Base-by-base conservation (phyloP, 2,113 vertebrate species). In the Chloebia gouldiae region DNA sequence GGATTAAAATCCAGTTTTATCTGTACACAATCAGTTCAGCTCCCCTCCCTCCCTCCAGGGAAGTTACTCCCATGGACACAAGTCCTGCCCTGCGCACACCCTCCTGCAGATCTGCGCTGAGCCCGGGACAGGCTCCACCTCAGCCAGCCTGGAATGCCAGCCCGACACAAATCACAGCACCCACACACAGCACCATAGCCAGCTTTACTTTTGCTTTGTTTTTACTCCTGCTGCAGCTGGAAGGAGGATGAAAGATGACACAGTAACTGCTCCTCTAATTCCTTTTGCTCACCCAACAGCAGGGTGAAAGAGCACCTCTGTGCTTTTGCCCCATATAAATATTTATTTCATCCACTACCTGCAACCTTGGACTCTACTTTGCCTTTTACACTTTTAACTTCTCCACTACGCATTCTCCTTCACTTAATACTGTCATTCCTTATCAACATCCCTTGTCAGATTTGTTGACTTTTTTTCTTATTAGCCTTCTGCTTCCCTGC, bases 1-100 rank as follows among this genome's bases (percentile, higher is more conserved):
- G 50, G 71, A 80, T 13, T 9, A 56, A 66, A 68, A 50, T 8
- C 31, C 37, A 37, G 2, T 31, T 72, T 59, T 18, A 37, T 35
- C 37, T 17, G 3, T 8, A 14, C 9, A 59, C 21, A 71, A 53
- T 6, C 3, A 39, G 2, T 60, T 47, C 27, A 33, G 17, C 31
- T 12, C 6, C 24, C 4, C 15, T 15, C 10, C 7, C 27, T 11
- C 10, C 10, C 5, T 6, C 0, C 35, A 8, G 0, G 3, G 17
- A 47, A 39, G 30, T 30, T 5, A 10, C 42, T 39, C 7, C 21
- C 3, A 10, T 0, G 31, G 53, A 22, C 21, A 18, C 25, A 11
- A 6, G 70, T 3, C 10, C 1, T 27, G 31, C 22, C 21, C 35
- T 11, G 27, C 17, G 57, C 25, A 8, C 23, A 6, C 6, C 6